Evolutionary conservation across 2,888 invertebrate species (phyloP).

Genomic region (Oscheius sp.): DNA sequence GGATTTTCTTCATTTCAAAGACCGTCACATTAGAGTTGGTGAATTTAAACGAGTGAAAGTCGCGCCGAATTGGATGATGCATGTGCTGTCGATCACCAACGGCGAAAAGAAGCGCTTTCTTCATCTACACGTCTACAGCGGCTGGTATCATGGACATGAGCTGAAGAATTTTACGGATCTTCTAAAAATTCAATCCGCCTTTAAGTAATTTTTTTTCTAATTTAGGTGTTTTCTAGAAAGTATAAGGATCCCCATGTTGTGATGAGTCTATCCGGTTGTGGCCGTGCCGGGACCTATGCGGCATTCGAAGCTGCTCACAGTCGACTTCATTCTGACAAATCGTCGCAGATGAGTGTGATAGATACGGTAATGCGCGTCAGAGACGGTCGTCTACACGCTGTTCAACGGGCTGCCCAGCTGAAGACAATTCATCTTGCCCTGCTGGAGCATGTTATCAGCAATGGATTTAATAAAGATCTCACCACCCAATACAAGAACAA

Average conservation of each 20-base stretch:
- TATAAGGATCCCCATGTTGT: slow-evolving; percentile 43
- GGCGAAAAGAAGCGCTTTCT: slow-evolving; percentile 35
- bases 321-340: slow-evolving; percentile 10
- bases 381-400: slow-evolving; percentile 41
- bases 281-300: slow-evolving; percentile 55
- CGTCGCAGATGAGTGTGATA: not conserved
- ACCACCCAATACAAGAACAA: not conserved
- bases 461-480: slow-evolving; percentile 17
- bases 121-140: slow-evolving; percentile 44
- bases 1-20: slow-evolving; percentile 46
- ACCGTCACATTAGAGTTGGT: slow-evolving; percentile 44
- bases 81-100: slow-evolving; percentile 37
- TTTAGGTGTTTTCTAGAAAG: slow-evolving; percentile 21
- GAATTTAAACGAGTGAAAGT: slow-evolving; percentile 41
- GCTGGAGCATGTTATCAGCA: slow-evolving; percentile 41
- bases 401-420: slow-evolving; percentile 39
- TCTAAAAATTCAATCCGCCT: slow-evolving; percentile 41
- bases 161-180: slow-evolving; percentile 34
- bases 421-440: slow-evolving; percentile 37
- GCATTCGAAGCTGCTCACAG: slow-evolving; percentile 37
- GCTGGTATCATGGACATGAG: slow-evolving; percentile 38
- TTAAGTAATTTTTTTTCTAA: slow-evolving; percentile 12
- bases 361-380: slow-evolving; percentile 21
- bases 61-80: slow-evolving; percentile 36
- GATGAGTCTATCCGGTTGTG: slow-evolving; percentile 53